Percentiles rank a stretch among this genome's conserved stretches.
Conservation (phyloP, 2,797 vertebrate species). For the Masticophis lateralis region DNA sequence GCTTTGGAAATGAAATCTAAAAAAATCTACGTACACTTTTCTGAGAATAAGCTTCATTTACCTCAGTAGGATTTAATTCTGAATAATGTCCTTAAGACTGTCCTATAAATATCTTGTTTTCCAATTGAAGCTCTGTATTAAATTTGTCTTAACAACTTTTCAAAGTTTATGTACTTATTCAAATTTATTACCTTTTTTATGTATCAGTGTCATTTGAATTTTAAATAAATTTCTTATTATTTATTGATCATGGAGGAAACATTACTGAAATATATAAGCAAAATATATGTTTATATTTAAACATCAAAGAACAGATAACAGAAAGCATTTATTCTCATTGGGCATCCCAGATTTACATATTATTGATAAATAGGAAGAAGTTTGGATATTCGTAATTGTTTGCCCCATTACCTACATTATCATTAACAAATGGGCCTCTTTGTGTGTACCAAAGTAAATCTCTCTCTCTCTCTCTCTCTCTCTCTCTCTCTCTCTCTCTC, state of each 20-base stretch:
- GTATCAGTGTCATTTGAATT: neutral
- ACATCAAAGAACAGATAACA: neutral
- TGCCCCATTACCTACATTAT: neutral
- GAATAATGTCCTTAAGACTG: neutral
- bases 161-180: neutral
- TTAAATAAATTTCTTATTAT: neutral
- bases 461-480: fast-evolving
- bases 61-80: neutral
- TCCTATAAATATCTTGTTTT: neutral
- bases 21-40: neutral
- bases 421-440: neutral
- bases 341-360: neutral
- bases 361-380: neutral
- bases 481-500: too few relatives aligned
- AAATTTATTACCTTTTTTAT: neutral
- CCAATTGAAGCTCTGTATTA: neutral
- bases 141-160: neutral
- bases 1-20: neutral
- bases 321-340: neutral
- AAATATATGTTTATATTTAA: neutral
- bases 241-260: neutral
- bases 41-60: neutral
- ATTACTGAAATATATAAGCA: neutral
- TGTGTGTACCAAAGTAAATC: neutral
- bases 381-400: neutral